Conservation (phyloP, 2,888 invertebrate genomes). For the Mesoligia furuncula region DNA sequence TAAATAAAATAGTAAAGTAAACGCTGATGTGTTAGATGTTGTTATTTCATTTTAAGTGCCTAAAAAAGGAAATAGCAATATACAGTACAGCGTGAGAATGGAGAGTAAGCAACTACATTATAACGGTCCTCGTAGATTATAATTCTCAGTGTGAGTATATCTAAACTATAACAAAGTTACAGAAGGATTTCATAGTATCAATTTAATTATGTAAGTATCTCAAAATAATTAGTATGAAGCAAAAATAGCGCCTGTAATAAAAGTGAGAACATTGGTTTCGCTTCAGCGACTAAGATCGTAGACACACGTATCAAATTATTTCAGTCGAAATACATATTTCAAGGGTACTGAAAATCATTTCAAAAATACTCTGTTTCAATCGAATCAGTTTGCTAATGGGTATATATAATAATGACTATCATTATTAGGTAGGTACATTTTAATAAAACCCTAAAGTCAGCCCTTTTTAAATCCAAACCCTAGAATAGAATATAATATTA, state of each 20-base stretch:
- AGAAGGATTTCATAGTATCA: background rate
- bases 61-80: background rate
- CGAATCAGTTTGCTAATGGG: background rate
- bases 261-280: background rate
- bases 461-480: too few relatives aligned
- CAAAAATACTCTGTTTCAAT: background rate
- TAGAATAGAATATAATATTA: too few relatives aligned
- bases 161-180: background rate
- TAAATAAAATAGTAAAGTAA: background rate
- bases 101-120: background rate
- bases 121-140: background rate
- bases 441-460: too few relatives aligned
- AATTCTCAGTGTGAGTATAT: background rate
- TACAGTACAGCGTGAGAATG: background rate
- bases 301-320: background rate
- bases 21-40: background rate
- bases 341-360: background rate
- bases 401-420: background rate
- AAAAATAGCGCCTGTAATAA: conserved; percentile 29
- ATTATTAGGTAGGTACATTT: background rate
- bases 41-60: background rate
- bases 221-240: too few relatives aligned
- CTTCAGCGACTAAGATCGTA: background rate
- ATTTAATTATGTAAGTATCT: too few relatives aligned
- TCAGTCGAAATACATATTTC: background rate